phyloP scores from a whole-genome alignment of 2,797 vertebrate species.

The Huso huso region DNA sequence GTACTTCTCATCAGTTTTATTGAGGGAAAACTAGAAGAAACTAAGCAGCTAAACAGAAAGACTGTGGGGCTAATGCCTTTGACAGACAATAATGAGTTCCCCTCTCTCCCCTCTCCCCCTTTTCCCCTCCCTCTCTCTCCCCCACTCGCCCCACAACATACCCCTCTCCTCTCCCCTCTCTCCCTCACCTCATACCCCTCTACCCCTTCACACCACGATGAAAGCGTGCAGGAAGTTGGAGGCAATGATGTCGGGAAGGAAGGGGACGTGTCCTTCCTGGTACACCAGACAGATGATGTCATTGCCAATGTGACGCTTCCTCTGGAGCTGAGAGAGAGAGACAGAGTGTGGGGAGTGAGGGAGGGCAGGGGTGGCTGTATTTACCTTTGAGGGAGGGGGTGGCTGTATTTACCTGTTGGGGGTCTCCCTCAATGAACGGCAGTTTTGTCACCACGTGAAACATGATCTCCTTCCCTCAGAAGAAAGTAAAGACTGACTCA shows the following conservation, averaged over 20 bases:
- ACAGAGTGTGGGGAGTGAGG: conserved; percentile 1
- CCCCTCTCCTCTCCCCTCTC: conserved; percentile 6
- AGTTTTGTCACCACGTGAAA: conserved; percentile 85
- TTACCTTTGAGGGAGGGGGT: no score
- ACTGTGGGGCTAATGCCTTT: no score
- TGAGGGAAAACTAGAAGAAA: no score
- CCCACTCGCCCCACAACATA: conserved; percentile 42
- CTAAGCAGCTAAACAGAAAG: no score
- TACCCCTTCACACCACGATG: conserved; percentile 58
- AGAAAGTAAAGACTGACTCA: conserved; percentile 77
- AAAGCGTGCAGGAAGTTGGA: conserved; percentile 88
- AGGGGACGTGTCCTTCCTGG: conserved; percentile 79
- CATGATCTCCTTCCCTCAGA: conserved; percentile 80
- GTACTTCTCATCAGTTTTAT: no score
- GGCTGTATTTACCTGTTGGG: conserved; percentile 66
- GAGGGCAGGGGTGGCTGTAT: neutral
- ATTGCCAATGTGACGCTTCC: no score
- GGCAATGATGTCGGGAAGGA: conserved; percentile 76
- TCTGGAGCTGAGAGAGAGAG: conserved; percentile 64
- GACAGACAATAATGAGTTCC: no score
- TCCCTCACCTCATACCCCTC: conserved; percentile 22
- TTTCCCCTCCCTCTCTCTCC: no score
- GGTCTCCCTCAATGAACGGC: conserved; percentile 82
- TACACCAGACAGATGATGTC: conserved; percentile 84
- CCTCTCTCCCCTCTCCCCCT: no score